These are phyloP conservation scores for Cephus spinipes DNA, from an alignment of 2,888 invertebrate genomes.

Conservation along the genomic window DNA sequence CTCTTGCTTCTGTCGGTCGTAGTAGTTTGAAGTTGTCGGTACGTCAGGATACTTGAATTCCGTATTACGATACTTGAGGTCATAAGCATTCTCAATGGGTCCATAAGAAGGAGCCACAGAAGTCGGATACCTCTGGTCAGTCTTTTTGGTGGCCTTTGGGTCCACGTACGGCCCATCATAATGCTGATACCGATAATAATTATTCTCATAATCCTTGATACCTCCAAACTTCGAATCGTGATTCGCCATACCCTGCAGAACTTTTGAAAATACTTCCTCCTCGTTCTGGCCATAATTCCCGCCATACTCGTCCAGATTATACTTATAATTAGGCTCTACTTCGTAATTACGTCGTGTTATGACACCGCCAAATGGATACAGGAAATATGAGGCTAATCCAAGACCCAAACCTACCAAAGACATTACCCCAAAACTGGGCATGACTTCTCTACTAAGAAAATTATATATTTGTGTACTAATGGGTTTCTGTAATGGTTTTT, in stretches of 20 bases:
- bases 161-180: conserved; percentile 58
- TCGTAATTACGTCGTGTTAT: conserved; percentile 75
- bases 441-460: conserved; percentile 82
- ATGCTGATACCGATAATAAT: conserved; percentile 54
- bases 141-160: conserved; percentile 62
- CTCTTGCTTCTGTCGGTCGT: conserved; percentile 43
- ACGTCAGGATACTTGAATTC: conserved; percentile 55
- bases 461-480: conserved; percentile 82
- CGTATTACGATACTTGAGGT: conserved; percentile 48
- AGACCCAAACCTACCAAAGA: conserved; percentile 78
- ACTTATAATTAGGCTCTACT: conserved; percentile 70
- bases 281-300: conserved; percentile 78
- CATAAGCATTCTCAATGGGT: conserved; percentile 47
- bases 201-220: conserved; percentile 37
- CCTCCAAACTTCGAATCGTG: conserved; percentile 35
- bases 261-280: conserved; percentile 82
- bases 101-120: conserved; percentile 39
- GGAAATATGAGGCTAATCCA: conserved; percentile 81
- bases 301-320: conserved; percentile 77
- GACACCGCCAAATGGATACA: conserved; percentile 79
- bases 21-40: conserved; percentile 47
- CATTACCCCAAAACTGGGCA: conserved; percentile 85
- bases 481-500: conserved; percentile 69
- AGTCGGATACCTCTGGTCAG: conserved; percentile 40
- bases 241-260: conserved; percentile 76